phyloP scores from a whole-genome alignment of 1,140 invertebrate species.

The Eumeta japonica region DNA sequence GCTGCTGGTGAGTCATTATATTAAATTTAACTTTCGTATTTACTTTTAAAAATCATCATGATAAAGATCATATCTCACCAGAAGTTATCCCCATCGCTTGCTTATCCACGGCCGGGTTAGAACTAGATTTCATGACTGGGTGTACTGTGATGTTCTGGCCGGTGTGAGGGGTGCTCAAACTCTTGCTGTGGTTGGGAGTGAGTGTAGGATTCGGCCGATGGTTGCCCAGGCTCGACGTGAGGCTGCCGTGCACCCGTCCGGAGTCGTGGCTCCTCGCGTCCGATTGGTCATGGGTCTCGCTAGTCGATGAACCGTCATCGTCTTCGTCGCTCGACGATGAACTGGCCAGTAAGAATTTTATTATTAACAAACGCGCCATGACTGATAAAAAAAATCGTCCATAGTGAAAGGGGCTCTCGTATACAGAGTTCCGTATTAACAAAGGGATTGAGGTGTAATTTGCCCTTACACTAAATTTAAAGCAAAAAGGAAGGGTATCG shows the following conservation, averaged over 20 bases:
- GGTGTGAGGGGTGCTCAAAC: slow-evolving; percentile 39
- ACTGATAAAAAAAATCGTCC: too few species aligned
- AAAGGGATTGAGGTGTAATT: too few species aligned
- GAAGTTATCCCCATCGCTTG: slow-evolving; percentile 51
- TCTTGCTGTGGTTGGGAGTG: slow-evolving; percentile 42
- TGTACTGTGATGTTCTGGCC: slow-evolving; percentile 44
- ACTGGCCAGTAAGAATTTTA: slow-evolving; percentile 24
- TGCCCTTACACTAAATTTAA: slow-evolving; percentile 6
- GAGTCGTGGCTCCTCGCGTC: slow-evolving; percentile 32
- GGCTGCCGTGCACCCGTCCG: slow-evolving; percentile 21
- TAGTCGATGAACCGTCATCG: slow-evolving; percentile 58
- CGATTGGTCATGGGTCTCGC: slow-evolving; percentile 45
- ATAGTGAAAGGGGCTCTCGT: too few species aligned
- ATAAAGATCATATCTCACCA: too few species aligned
- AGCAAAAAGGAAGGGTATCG: too few species aligned
- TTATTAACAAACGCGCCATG: too few species aligned
- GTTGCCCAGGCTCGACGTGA: slow-evolving; percentile 22
- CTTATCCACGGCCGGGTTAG: slow-evolving; percentile 51
- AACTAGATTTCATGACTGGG: slow-evolving; percentile 53
- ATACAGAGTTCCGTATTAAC: too few species aligned
- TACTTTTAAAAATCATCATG: too few species aligned
- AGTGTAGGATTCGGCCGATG: slow-evolving; percentile 17
- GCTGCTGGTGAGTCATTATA: too few species aligned
- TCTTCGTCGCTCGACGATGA: slow-evolving; percentile 65
- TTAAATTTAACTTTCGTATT: too few species aligned